Evolutionary conservation across 2,888 invertebrate genomes (phyloP).

Genomic region (Eretmocerus hayati): DNA sequence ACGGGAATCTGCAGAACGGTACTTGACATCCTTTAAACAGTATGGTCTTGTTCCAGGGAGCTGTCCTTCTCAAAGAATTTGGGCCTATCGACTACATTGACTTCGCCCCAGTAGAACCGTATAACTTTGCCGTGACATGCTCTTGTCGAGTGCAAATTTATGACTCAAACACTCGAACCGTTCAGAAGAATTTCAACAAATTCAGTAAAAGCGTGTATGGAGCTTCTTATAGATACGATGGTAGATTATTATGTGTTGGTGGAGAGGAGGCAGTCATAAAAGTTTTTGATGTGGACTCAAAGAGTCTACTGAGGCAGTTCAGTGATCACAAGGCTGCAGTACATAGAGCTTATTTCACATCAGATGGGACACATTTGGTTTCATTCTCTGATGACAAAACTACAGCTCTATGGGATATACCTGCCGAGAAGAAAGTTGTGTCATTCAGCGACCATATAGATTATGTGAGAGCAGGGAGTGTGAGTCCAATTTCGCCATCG

Average conservation of each 20-base stretch:
- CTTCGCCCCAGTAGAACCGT: constrained; percentile 81
- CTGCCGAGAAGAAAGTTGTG: constrained; percentile 66
- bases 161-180: constrained; percentile 77
- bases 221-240: constrained; percentile 76
- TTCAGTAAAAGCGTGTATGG: constrained; percentile 81
- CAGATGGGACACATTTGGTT: constrained; percentile 68
- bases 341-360: constrained; percentile 75
- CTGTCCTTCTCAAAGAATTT: constrained; percentile 90
- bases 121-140: constrained; percentile 88
- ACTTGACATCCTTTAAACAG: too few relatives aligned
- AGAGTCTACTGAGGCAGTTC: constrained; percentile 75
- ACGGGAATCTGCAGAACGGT: too few relatives aligned
- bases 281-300: constrained; percentile 80
- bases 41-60: too few relatives aligned
- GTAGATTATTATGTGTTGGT: constrained; percentile 77
- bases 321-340: constrained; percentile 76
- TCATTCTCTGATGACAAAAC: constrained; percentile 91
- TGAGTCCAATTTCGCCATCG: constrained; percentile 68
- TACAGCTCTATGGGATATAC: constrained; percentile 84
- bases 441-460: constrained; percentile 65
- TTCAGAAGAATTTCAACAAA: constrained; percentile 72
- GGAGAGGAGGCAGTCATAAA: constrained; percentile 83
- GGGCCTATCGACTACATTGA: constrained; percentile 87
- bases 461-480: constrained; percentile 78
- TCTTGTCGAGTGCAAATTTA: constrained; percentile 83